These are phyloP conservation scores for Nannospalax galili DNA, from an alignment of 2,113 vertebrate species.

Conservation along the genomic window DNA sequence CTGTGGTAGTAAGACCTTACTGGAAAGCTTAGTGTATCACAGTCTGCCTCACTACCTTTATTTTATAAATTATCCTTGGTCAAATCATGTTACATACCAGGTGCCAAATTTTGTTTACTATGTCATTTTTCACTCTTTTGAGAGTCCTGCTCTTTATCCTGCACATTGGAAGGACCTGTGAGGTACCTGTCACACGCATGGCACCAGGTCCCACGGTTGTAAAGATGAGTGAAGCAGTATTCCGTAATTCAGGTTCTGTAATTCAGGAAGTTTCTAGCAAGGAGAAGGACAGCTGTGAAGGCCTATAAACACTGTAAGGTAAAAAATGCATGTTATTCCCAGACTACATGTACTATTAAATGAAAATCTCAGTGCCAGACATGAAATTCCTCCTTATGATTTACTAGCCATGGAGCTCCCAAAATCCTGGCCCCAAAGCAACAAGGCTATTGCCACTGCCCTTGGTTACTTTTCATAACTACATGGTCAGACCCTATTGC, in stretches of 20 bases:
- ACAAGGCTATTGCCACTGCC: neutral
- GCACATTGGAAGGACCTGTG: neutral
- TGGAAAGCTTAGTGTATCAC: neutral
- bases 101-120: neutral
- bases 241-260: neutral
- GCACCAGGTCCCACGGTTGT: neutral
- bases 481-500: neutral
- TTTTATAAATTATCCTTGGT: neutral
- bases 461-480: neutral
- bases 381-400: neutral
- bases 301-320: neutral
- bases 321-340: neutral
- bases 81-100: no score
- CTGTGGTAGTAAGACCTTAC: neutral
- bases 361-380: neutral
- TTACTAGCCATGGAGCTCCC: neutral
- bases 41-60: neutral
- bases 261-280: neutral
- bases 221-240: neutral
- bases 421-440: neutral
- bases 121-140: neutral
- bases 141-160: neutral
- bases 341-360: neutral
- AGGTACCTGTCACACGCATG: neutral
- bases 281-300: neutral